Conservation (phyloP, 2,797 vertebrate species). For the Melanotaenia parkinsoni region DNA sequence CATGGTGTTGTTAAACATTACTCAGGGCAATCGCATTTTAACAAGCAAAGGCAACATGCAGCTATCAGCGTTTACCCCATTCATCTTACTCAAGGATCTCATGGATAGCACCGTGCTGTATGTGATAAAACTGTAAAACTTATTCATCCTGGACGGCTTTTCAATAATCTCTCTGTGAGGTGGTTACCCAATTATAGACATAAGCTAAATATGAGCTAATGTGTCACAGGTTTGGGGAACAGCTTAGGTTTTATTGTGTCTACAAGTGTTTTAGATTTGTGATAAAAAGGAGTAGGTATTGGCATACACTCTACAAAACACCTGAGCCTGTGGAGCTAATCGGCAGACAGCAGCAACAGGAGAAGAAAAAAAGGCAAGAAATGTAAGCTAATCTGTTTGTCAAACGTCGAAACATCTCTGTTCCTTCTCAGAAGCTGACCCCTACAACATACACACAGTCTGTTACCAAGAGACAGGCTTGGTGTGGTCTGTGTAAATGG, state of each 20-base stretch:
- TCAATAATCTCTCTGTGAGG: constrained; percentile 1
- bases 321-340: constrained; percentile 19
- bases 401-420: constrained; percentile 63
- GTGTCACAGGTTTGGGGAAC: background rate
- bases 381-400: constrained; percentile 44
- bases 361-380: background rate
- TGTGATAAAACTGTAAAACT: background rate
- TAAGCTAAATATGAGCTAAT: constrained; percentile 2
- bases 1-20: constrained; percentile 38
- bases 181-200: background rate
- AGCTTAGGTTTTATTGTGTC: background rate
- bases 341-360: background rate
- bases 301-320: constrained; percentile 1
- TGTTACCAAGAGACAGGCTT: constrained; percentile 41
- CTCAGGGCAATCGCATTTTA: constrained; percentile 7
- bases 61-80: background rate
- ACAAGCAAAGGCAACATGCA: background rate
- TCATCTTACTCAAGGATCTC: background rate
- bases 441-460: constrained; percentile 37
- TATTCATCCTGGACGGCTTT: constrained; percentile 1
- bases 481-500: constrained; percentile 27
- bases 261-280: constrained; percentile 14
- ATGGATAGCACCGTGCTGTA: background rate
- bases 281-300: background rate
- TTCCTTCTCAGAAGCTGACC: constrained; percentile 46